Evolutionary conservation across 2,113 vertebrate species (phyloP).

Genomic region (Eptatretus burgeri): DNA sequence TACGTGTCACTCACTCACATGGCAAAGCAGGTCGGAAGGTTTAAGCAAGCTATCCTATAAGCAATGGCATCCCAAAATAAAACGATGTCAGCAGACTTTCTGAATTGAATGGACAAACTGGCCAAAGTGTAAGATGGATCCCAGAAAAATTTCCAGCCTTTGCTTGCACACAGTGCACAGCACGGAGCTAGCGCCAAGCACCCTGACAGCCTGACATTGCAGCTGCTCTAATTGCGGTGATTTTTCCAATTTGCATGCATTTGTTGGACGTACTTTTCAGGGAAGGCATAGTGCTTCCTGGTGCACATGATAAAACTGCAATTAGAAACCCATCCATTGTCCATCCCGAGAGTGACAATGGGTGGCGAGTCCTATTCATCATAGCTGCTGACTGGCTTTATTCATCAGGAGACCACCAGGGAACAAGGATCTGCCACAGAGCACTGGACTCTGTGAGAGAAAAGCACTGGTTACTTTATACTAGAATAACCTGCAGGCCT

Average conservation of each 20-base stretch:
- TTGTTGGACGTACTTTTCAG: neutral
- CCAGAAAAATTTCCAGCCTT: conserved; percentile 1
- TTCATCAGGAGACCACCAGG: conserved; percentile 5
- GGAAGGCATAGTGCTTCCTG: neutral
- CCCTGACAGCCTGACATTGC: neutral
- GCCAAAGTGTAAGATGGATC: neutral
- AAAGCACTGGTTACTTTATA: too few relatives aligned
- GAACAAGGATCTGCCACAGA: neutral
- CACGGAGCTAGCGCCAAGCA: neutral
- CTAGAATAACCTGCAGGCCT: too few relatives aligned
- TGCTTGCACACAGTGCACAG: neutral
- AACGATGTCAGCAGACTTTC: too few relatives aligned
- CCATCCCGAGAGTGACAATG: neutral
- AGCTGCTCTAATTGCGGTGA: neutral
- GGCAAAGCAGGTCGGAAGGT: too few relatives aligned
- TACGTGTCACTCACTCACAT: too few relatives aligned
- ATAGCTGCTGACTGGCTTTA: conserved; percentile 3
- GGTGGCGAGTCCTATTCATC: conserved; percentile 2
- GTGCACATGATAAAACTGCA: conserved; percentile 4
- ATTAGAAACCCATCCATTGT: conserved; percentile 6
- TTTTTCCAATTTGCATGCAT: conserved; percentile 2
- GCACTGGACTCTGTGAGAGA: too few relatives aligned
- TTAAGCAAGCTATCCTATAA: too few relatives aligned
- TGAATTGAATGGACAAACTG: neutral
- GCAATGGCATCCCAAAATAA: too few relatives aligned